Base-by-base conservation (phyloP, 1,140 invertebrate species). In the Ridgeia piscesae region DNA sequence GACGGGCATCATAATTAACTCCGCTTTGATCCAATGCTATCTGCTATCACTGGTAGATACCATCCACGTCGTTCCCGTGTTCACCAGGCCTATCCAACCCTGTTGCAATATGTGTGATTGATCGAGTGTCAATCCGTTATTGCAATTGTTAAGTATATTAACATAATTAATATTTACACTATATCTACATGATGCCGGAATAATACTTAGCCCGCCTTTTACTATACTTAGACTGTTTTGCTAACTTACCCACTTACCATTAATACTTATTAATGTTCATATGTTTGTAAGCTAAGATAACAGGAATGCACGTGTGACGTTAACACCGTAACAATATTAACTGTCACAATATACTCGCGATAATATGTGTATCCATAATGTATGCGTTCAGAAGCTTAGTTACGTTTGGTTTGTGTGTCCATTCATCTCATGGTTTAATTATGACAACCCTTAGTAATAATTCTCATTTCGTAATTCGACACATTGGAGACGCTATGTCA, bases 31-130 rank as follows among this genome's bases (percentile, higher is more conserved):
- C 27, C 17, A 77, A 31, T 31, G 11, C 27, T 77, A 77, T 77
- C 58, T 77, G 4, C 17, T 77, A 77, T 42, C 11, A 42, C 42
- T 42, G 42, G 42, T 42, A 42, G 4, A 42, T 42, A 42, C 4
- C 4, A 42, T 42, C 11, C 42, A 42, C 42, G 11, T 4, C 11
- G 42, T 42, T 4, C 11, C 42, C 42, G 42, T 42, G 58, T 77
- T 77, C 27, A 77, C 58, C 58, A 4, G 27, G 11, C 58, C 58
- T 21, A 50, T 27, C 34, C 88, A n/a, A 35, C 31, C 42, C 35
- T 92, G 42, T 35, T 34, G 42, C 34, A 92, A n/a, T 77, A 88
- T 91, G 48, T 88, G 50, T 88, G 21, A 92, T 21, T 77, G 58
- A 77, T 77, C 58, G 27, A 77, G 11, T 77, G 14, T 21, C 58